These are phyloP conservation scores for Phataginus tetradactyla DNA, from an alignment of 2,797 vertebrate species.

Conservation along the genomic window DNA sequence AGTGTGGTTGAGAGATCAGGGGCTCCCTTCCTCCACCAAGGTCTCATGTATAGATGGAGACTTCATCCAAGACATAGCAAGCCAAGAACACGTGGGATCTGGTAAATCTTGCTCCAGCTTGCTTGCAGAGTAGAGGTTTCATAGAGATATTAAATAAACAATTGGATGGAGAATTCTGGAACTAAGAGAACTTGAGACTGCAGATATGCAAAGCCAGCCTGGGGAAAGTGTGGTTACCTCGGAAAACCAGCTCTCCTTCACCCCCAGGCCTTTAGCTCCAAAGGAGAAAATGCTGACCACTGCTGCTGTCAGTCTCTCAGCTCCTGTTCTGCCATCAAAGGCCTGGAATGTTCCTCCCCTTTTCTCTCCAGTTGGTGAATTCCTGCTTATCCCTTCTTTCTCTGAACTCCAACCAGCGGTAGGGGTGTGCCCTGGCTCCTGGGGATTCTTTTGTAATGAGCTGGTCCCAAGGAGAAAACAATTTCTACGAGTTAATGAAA, in stretches of 20 bases:
- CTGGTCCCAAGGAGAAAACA: slow-evolving; percentile 36
- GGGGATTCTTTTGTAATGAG: slow-evolving; percentile 15
- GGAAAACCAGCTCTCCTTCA: not conserved
- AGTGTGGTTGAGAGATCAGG: not conserved
- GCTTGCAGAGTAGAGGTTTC: not conserved
- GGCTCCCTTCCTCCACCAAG: not conserved
- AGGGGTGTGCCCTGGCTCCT: not conserved
- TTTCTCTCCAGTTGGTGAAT: not conserved
- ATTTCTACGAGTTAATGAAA: slow-evolving; percentile 66
- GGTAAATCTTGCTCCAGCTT: not conserved
- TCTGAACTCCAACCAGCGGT: not conserved
- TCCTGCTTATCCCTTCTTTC: not conserved
- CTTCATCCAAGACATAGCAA: not conserved
- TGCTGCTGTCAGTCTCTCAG: not conserved
- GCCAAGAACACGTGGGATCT: not conserved
- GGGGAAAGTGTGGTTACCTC: not conserved
- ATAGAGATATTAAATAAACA: not conserved
- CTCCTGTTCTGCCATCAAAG: not conserved
- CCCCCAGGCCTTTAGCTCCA: not conserved
- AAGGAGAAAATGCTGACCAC: not conserved
- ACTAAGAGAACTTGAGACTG: not conserved
- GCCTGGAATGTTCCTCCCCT: not conserved
- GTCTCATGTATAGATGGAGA: not conserved
- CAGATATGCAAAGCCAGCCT: not conserved
- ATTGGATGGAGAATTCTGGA: not conserved